These are phyloP conservation scores for Pristionchus fissidentatus DNA, from an alignment of 2,888 invertebrate genomes.

Conservation along the genomic window DNA sequence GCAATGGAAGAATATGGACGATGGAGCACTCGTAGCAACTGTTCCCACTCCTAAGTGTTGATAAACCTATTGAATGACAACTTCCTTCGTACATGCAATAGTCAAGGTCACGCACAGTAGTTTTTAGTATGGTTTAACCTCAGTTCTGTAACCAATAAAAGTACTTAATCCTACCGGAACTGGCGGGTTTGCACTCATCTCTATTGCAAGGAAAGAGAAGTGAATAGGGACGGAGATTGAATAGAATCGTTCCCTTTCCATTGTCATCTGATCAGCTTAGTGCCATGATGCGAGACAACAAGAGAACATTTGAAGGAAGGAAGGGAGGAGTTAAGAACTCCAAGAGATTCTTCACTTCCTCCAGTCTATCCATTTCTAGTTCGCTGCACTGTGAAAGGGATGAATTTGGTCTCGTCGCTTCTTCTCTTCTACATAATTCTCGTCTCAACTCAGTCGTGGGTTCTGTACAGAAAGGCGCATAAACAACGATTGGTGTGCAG, in stretches of 20 bases:
- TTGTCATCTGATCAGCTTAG: constrained; percentile 35
- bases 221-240: constrained; percentile 36
- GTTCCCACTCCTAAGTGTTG: constrained; percentile 8
- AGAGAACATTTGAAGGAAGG: background rate
- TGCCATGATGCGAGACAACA: constrained; percentile 10
- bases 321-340: background rate
- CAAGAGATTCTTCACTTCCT: background rate
- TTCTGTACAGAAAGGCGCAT: constrained; percentile 63
- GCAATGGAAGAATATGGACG: background rate
- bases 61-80: background rate
- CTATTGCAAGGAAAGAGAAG: constrained; percentile 19
- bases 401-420: constrained; percentile 3
- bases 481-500: constrained; percentile 61
- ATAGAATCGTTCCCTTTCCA: constrained; percentile 11
- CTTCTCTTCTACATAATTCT: constrained; percentile 50
- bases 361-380: background rate
- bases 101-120: background rate
- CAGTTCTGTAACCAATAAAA: background rate
- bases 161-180: background rate
- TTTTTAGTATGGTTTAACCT: no score
- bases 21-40: background rate
- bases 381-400: no score
- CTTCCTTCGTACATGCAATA: background rate
- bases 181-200: constrained; percentile 24
- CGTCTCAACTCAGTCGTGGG: constrained; percentile 56